Evolutionary conservation across 2,113 vertebrate genomes (phyloP).

Genomic region (Cyprinodon tularosa): DNA sequence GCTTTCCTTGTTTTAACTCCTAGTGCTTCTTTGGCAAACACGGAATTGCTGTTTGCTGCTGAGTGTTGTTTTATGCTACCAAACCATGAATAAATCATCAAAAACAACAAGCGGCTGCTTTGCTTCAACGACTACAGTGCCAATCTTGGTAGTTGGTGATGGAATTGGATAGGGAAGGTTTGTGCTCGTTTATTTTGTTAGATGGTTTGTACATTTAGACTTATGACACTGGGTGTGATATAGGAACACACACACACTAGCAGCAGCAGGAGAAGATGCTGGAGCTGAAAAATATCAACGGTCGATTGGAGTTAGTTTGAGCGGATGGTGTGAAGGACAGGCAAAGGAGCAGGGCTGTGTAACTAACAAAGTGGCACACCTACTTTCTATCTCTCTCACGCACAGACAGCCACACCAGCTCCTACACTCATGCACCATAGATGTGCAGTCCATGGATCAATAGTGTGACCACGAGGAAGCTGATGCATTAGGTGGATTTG

Average conservation of each 20-base stretch:
- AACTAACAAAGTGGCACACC: slow-evolving; percentile 46
- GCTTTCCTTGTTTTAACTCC: slow-evolving; percentile 5
- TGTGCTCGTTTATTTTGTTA: slow-evolving; percentile 27
- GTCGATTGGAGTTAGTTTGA: slow-evolving; percentile 56
- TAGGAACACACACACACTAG: slow-evolving; percentile 8
- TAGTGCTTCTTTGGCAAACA: slow-evolving; percentile 33
- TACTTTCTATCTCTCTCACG: neutral
- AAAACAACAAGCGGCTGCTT: slow-evolving; percentile 63
- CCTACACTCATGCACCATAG: neutral
- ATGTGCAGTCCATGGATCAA: neutral
- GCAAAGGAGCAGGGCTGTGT: slow-evolving; percentile 57
- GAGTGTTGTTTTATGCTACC: slow-evolving; percentile 67
- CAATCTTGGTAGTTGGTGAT: slow-evolving; percentile 41
- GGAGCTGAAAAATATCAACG: slow-evolving; percentile 45
- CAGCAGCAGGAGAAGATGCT: slow-evolving; percentile 5
- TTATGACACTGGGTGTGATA: slow-evolving; percentile 41
- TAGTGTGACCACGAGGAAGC: neutral
- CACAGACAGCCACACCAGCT: neutral
- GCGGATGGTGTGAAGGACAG: slow-evolving; percentile 62
- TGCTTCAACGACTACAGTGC: slow-evolving; percentile 56
- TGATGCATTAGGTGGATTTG: neutral
- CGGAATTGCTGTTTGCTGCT: slow-evolving; percentile 49
- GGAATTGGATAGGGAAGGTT: neutral
- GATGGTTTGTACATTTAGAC: slow-evolving; percentile 57
- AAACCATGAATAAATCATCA: slow-evolving; percentile 80